Evolutionary conservation across 2,113 vertebrate species (phyloP), one percentile per base, ranked within the genome.

Genomic region (Bos javanicus): DNA sequence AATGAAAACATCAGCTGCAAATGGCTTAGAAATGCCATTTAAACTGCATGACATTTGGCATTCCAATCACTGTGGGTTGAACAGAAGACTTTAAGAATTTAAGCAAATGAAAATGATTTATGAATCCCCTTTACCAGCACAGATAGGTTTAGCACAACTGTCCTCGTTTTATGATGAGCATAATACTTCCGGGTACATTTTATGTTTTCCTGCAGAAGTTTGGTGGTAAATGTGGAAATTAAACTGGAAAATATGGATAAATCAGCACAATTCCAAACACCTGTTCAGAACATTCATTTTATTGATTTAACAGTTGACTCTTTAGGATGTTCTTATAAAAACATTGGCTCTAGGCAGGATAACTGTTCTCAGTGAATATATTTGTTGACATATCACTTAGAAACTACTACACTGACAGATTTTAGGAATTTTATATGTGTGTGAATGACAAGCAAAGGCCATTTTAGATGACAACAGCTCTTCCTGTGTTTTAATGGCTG

Each of bases 281-380:
- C 98, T 98, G 97, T 93, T 97, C 91, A 90, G 39, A 98, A 86
- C 94, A 96, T 94, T 96, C 95, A 19, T 97, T 98, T 98, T 96
- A 97, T 97, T 84, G 94, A 95, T 93, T 98, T 98, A 98, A 96
- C 97, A 96, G 95, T 98, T 98, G 95, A 98, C 98, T 98, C 90
- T 97, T 98, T 96, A 43, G 84, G n/a, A 17, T 97, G 92, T 90
- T 98, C 97, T 98, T 91, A 97, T 96, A 91, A 98, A 98, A 98
- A 97, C 60, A 11, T 67, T 95, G 19, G 93, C 97, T 97, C 93
- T 97, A 97, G 97, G 96, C 94, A 85, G 96, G 84, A 67, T 96
- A 76, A 88, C 62, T 97, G 88, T 98, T 97, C 98, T 95, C 94
- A 97, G 60, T 98, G 97, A 98, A 74, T 97, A 64, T 95, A 93